These are phyloP conservation scores for Pegoplata infirma DNA, from an alignment of 2,888 invertebrate genomes.

Conservation along the genomic window DNA sequence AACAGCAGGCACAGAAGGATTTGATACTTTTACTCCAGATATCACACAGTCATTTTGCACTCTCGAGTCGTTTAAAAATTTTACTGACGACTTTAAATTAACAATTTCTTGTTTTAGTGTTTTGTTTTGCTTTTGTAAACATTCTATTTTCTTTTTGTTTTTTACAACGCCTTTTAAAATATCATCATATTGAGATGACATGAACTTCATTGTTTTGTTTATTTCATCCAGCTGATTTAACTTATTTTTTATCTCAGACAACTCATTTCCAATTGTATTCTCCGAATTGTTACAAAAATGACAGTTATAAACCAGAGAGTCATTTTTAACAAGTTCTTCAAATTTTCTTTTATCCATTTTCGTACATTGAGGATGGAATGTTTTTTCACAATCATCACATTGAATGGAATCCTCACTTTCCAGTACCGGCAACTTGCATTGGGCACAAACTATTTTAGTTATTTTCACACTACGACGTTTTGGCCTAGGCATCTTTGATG, in stretches of 20 bases:
- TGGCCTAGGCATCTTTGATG: neutral
- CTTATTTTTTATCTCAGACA: neutral
- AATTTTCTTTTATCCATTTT: conserved; percentile 4
- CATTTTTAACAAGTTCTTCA: neutral
- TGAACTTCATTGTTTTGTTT: conserved; percentile 2
- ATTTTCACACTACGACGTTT: neutral
- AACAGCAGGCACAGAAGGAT: neutral
- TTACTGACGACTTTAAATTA: conserved; percentile 1
- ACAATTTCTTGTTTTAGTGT: neutral
- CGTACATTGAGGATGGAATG: conserved; percentile 14
- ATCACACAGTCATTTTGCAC: conserved; percentile 19
- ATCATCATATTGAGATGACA: conserved; percentile 20
- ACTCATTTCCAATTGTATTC: neutral
- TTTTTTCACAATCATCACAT: conserved; percentile 8
- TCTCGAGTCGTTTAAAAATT: neutral
- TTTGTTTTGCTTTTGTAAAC: conserved; percentile 2
- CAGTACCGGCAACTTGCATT: conserved; percentile 9
- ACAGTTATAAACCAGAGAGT: conserved; percentile 12
- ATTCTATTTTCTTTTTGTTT: conserved; percentile 7
- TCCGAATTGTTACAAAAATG: neutral
- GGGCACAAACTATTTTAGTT: conserved; percentile 10
- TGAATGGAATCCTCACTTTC: conserved; percentile 2
- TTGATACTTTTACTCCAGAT: neutral
- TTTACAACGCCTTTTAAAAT: conserved; percentile 1
- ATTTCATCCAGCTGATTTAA: conserved; percentile 4